Conservation (phyloP, 2,888 invertebrate species). For the Girardia tigrina region DNA sequence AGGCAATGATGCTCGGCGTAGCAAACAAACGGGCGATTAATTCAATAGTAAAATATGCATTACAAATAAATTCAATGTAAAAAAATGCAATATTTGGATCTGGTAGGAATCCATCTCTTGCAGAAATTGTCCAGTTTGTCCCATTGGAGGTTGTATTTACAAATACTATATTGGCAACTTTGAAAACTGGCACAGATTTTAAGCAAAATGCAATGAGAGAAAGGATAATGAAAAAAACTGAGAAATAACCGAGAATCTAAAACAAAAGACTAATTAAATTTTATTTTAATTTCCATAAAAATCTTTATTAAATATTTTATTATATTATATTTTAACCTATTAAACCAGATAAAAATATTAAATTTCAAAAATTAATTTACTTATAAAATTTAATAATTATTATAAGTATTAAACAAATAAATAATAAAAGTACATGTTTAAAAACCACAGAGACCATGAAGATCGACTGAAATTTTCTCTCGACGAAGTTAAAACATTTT, state of each 20-base stretch:
- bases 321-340: no score
- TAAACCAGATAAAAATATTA: no score
- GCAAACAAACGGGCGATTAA: slow-evolving; percentile 72
- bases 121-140: background rate
- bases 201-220: slow-evolving; percentile 88
- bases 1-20: slow-evolving; percentile 71
- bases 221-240: slow-evolving; percentile 86
- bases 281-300: no score
- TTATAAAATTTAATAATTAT: no score
- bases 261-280: slow-evolving; percentile 48
- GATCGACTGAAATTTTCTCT: no score
- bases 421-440: no score
- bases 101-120: background rate
- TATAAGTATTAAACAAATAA: no score
- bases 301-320: no score
- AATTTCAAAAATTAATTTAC: no score
- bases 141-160: slow-evolving; percentile 21
- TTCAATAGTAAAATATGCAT: slow-evolving; percentile 86
- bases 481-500: no score
- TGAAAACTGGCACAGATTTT: slow-evolving; percentile 73
- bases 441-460: no score
- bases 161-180: slow-evolving; percentile 44
- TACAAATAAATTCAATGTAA: slow-evolving; percentile 79
- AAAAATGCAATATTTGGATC: slow-evolving; percentile 50
- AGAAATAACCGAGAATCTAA: slow-evolving; percentile 80